Conservation (phyloP, 2,888 invertebrate species). For the Leptarthrus brevirostris region DNA sequence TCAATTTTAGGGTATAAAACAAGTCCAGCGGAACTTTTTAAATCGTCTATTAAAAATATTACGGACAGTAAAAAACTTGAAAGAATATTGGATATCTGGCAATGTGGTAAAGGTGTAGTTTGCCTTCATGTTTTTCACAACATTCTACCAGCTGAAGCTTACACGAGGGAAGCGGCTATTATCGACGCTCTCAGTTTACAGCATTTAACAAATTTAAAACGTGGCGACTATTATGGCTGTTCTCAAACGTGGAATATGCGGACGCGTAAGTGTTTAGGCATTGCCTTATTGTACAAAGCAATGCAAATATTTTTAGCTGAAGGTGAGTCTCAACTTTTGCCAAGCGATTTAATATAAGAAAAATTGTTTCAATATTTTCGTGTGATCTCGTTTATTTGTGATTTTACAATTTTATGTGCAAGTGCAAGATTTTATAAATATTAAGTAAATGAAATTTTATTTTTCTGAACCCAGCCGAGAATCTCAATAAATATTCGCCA, state of each 20-base stretch:
- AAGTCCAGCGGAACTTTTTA: conserved; percentile 51
- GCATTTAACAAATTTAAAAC: conserved; percentile 81
- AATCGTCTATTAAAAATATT: conserved; percentile 57
- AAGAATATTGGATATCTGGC: conserved; percentile 90
- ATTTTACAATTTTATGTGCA: no score
- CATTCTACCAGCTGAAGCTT: conserved; percentile 90
- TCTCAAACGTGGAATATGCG: conserved; percentile 79
- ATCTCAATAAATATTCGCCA: no score
- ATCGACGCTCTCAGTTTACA: conserved; percentile 85
- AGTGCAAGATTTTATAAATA: no score
- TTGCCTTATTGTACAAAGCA: conserved; percentile 82
- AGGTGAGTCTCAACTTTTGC: conserved; percentile 88
- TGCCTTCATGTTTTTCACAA: conserved; percentile 93
- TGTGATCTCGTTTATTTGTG: no score
- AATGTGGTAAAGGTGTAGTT: conserved; percentile 83
- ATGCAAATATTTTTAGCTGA: conserved; percentile 86
- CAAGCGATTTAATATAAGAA: conserved; percentile 72
- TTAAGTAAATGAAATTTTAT: no score
- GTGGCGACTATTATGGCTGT: conserved; percentile 86
- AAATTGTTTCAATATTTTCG: no score
- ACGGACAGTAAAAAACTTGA: conserved; percentile 73
- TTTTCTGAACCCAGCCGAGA: no score
- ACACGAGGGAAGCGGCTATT: conserved; percentile 93
- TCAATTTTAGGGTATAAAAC: background rate
- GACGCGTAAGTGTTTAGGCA: conserved; percentile 79